A percentile compares a stretch with the other conserved stretches of the same genome.
Conservation (phyloP, 2,797 vertebrate species). For the Danio choprae region DNA sequence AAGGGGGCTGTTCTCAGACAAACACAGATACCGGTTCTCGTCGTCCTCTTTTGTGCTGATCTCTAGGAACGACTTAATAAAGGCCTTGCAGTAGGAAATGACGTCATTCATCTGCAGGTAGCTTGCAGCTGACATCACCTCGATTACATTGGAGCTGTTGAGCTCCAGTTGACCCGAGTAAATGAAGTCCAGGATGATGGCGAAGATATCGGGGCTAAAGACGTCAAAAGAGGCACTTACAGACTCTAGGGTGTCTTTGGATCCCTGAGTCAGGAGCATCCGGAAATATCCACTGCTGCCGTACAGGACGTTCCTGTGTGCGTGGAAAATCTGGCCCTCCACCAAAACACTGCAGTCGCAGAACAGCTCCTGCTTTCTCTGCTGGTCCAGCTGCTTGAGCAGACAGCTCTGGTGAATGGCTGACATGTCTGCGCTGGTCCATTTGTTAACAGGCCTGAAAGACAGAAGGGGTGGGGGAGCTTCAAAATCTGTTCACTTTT, state of each 20-base stretch:
- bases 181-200: constrained; percentile 94
- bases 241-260: constrained; percentile 77
- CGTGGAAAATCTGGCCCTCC: constrained; percentile 93
- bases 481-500: not conserved
- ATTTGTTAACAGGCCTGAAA: constrained; percentile 78
- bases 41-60: constrained; percentile 87
- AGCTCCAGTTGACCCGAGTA: constrained; percentile 95
- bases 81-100: constrained; percentile 94
- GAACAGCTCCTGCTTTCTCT: constrained; percentile 92
- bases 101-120: constrained; percentile 98
- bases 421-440: constrained; percentile 89
- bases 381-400: constrained; percentile 92
- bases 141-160: constrained; percentile 94
- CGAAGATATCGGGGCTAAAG: constrained; percentile 92
- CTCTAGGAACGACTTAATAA: constrained; percentile 96
- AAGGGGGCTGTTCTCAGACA: constrained; percentile 75
- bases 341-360: constrained; percentile 96
- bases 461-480: constrained; percentile 52
- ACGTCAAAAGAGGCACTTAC: constrained; percentile 92
- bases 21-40: constrained; percentile 72
- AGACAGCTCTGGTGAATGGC: constrained; percentile 90
- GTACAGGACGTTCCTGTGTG: constrained; percentile 94
- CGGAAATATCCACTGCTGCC: constrained; percentile 98
- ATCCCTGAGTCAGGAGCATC: constrained; percentile 91
- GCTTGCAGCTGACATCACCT: constrained; percentile 97